Evolutionary conservation across 2,888 invertebrate genomes (phyloP).

Genomic region (Caradrina clavipalpis): DNA sequence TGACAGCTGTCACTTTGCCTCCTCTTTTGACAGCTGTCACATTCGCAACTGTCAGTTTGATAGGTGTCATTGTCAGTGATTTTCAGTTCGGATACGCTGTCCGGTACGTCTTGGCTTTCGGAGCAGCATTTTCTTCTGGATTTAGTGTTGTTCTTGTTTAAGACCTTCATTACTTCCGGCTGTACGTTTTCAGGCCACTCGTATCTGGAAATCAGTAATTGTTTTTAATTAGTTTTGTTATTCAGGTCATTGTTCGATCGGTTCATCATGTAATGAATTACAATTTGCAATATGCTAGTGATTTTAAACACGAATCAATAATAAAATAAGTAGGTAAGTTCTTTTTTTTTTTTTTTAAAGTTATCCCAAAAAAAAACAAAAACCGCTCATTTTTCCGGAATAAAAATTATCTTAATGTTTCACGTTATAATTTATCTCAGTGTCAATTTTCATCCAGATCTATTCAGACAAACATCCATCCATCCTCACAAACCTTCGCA

Average conservation of each 20-base stretch:
- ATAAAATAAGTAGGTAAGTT: too few relatives aligned
- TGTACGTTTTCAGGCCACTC: conserved; percentile 93
- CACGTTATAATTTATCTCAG: too few relatives aligned
- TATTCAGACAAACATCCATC: too few relatives aligned
- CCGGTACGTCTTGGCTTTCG: conserved; percentile 67
- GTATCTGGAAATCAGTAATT: conserved; percentile 88
- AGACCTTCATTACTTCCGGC: conserved; percentile 83
- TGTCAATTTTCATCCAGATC: too few relatives aligned
- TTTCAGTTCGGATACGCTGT: conserved; percentile 43
- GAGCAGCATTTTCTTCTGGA: conserved; percentile 72
- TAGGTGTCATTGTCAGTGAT: conserved; percentile 38
- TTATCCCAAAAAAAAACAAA: too few relatives aligned
- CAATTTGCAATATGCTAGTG: too few relatives aligned
- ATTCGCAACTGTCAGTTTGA: conserved; percentile 48
- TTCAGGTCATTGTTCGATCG: conserved; percentile 2
- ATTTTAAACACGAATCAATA: too few relatives aligned
- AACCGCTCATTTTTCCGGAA: too few relatives aligned
- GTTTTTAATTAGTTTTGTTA: conserved; percentile 25
- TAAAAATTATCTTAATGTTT: too few relatives aligned
- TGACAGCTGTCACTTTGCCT: conserved; percentile 55
- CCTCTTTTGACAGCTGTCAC: conserved; percentile 46
- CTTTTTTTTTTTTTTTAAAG: too few relatives aligned
- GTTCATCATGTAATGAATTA: not conserved
- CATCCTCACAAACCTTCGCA: too few relatives aligned
- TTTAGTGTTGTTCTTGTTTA: conserved; percentile 74